These are phyloP conservation scores for Isichthys henryi DNA, from an alignment of 2,113 vertebrate genomes.

Conservation along the genomic window DNA sequence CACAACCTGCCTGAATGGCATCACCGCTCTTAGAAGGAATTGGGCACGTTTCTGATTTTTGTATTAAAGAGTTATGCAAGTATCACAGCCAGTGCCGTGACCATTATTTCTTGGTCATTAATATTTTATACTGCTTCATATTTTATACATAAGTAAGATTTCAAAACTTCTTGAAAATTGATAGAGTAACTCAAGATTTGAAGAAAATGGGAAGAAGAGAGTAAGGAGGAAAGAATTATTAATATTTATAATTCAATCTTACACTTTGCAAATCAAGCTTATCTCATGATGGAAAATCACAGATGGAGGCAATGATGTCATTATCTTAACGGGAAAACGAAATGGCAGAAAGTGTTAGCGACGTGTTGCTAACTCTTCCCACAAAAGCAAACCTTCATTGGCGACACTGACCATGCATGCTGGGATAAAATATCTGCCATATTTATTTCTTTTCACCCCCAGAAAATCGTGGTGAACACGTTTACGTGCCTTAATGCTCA, in stretches of 20 bases:
- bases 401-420: not conserved
- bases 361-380: not conserved
- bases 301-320: not conserved
- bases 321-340: not conserved
- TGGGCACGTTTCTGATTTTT: not conserved
- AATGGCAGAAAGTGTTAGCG: no score
- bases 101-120: conserved; percentile 17
- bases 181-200: not conserved
- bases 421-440: not conserved
- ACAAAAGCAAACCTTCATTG: not conserved
- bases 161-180: conserved; percentile 3
- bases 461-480: not conserved
- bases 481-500: not conserved
- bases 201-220: not conserved
- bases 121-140: conserved; percentile 18
- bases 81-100: conserved; percentile 2
- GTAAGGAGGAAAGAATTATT: not conserved
- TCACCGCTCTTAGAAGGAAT: not conserved
- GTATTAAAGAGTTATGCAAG: not conserved
- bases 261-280: not conserved
- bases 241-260: conserved; percentile 14
- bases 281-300: not conserved
- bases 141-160: conserved; percentile 17
- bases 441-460: not conserved
- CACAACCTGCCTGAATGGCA: not conserved